Percentiles rank a stretch among this genome's conserved stretches.
Evolutionary conservation across 2,797 vertebrate genomes (phyloP).

Genomic region (Phrynocephalus vlangalii): DNA sequence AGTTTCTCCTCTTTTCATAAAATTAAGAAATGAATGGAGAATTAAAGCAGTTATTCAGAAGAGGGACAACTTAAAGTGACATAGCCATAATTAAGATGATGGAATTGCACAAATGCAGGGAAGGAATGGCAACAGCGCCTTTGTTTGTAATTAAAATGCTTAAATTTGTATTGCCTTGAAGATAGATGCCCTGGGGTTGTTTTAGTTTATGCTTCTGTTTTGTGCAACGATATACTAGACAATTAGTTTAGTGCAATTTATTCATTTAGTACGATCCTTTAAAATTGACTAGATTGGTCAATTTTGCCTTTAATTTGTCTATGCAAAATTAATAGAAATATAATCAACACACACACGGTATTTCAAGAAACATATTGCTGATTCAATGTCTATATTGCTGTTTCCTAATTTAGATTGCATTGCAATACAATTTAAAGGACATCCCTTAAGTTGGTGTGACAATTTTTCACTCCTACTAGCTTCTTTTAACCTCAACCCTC

Average conservation of each 20-base stretch:
- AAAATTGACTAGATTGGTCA: neutral
- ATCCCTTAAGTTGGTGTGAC: neutral
- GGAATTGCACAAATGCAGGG: neutral
- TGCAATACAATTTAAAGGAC: neutral
- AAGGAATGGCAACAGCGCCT: neutral
- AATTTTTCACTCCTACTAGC: neutral
- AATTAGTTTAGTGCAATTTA: neutral
- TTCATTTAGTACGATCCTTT: neutral
- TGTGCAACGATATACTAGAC: neutral
- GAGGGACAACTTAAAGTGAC: neutral
- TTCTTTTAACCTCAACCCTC: neutral
- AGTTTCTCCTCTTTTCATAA: neutral
- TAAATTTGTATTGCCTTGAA: neutral
- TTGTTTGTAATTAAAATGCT: conserved; percentile 6
- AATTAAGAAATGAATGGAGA: neutral
- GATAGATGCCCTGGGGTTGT: too few species aligned
- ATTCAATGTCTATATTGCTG: neutral
- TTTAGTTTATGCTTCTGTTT: neutral
- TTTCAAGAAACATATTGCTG: neutral
- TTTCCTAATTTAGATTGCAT: neutral
- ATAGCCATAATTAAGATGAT: neutral
- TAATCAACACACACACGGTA: neutral
- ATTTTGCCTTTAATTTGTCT: neutral
- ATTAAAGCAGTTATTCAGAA: neutral
- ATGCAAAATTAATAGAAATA: neutral